Conservation (phyloP, 2,888 invertebrate species). For the Drepana falcataria region DNA sequence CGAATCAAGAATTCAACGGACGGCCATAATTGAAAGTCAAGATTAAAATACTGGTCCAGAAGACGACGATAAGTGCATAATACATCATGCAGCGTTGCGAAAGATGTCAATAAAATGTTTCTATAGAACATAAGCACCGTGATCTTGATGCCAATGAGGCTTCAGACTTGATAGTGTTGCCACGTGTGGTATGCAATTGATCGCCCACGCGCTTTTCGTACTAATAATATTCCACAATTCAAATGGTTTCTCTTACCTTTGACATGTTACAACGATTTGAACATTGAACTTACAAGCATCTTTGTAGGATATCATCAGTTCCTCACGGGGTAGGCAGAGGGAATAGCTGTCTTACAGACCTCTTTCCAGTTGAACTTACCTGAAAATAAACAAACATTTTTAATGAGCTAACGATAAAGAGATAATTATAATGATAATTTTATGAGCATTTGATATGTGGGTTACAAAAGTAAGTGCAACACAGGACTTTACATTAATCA, state of each 20-base stretch:
- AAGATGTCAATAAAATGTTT: not conserved
- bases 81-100: not conserved
- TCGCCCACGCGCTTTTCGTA: constrained; percentile 43
- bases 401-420: not conserved
- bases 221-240: constrained; percentile 14
- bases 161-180: constrained; percentile 2
- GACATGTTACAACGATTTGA: constrained; percentile 21
- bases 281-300: not conserved
- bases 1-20: constrained; percentile 16
- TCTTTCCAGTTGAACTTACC: constrained; percentile 30
- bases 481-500: too few species aligned
- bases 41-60: not conserved
- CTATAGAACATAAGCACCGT: not conserved
- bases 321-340: too few species aligned
- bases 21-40: constrained; percentile 4
- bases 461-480: too few species aligned
- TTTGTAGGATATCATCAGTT: too few species aligned
- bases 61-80: not conserved
- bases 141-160: constrained; percentile 1
- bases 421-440: too few species aligned
- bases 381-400: constrained; percentile 25
- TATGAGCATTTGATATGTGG: too few species aligned
- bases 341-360: not conserved
- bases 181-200: constrained; percentile 3
- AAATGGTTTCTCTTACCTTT: constrained; percentile 28